Percentiles rank a stretch among this genome's conserved stretches.
Evolutionary conservation across 2,797 vertebrate species (phyloP).

Genomic region (Pterois miles): DNA sequence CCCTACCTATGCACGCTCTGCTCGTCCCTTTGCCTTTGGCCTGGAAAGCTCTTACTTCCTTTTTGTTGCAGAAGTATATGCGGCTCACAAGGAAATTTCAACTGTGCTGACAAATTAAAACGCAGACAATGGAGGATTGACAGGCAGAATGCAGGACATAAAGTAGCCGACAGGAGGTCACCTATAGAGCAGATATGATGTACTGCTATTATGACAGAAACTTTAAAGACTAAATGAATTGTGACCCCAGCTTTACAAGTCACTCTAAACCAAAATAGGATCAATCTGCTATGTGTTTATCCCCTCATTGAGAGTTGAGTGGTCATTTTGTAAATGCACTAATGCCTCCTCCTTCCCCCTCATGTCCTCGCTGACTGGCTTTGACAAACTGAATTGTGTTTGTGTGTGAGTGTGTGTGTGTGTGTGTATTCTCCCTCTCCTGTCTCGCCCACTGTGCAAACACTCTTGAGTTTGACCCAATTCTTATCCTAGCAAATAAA

Average conservation of each 20-base stretch:
- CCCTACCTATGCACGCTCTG: constrained; percentile 20
- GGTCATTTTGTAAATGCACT: constrained; percentile 63
- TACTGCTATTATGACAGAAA: background rate
- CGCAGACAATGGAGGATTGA: background rate
- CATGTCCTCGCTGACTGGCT: constrained; percentile 43
- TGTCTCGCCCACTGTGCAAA: constrained; percentile 64
- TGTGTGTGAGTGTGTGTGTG: constrained; percentile 9
- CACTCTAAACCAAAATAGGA: constrained; percentile 22
- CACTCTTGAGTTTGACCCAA: constrained; percentile 78
- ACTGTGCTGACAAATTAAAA: background rate
- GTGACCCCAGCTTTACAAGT: background rate
- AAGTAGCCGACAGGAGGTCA: background rate
- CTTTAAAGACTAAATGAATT: constrained; percentile 24
- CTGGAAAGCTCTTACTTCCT: constrained; percentile 37
- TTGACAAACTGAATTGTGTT: constrained; percentile 61
- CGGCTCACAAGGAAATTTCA: background rate
- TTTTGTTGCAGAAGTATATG: constrained; percentile 17
- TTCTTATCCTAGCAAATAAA: constrained; percentile 67
- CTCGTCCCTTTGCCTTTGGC: constrained; percentile 34
- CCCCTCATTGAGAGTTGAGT: constrained; percentile 35
- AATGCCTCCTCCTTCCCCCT: constrained; percentile 33
- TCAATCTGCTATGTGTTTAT: constrained; percentile 25
- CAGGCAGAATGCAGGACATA: background rate
- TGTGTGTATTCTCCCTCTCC: constrained; percentile 42
- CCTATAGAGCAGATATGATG: background rate